Percentiles rank a stretch among this genome's conserved stretches.
Conservation (phyloP, 2,888 invertebrate genomes). For the Lymantria monacha region DNA sequence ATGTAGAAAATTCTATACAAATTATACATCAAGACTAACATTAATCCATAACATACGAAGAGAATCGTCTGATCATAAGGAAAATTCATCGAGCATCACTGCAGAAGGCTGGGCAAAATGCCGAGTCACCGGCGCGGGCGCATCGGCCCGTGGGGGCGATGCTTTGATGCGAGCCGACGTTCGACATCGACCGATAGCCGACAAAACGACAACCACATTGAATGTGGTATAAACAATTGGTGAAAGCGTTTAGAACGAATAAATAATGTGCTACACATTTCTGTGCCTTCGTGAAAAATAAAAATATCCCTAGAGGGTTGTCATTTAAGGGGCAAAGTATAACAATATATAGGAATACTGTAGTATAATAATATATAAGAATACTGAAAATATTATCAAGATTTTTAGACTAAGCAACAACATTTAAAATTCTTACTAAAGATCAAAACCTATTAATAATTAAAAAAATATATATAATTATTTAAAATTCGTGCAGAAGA, state of each 20-base stretch:
- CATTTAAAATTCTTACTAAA: no score
- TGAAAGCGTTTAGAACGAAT: slow-evolving; percentile 32
- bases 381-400: no score
- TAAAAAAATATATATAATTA: no score
- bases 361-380: no score
- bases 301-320: no score
- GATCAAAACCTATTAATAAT: no score
- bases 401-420: no score
- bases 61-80: slow-evolving; percentile 51
- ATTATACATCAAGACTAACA: slow-evolving; percentile 15
- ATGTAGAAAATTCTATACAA: slow-evolving; percentile 27
- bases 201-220: slow-evolving; percentile 69
- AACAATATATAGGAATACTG: no score
- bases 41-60: slow-evolving; percentile 22
- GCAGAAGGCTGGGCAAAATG: slow-evolving; percentile 54
- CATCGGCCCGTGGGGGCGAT: slow-evolving; percentile 54
- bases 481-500: no score
- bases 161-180: slow-evolving; percentile 78
- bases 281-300: no score
- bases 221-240: slow-evolving; percentile 38
- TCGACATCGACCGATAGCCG: slow-evolving; percentile 75
- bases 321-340: no score
- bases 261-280: background rate
- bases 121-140: slow-evolving; percentile 73
- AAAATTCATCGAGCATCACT: slow-evolving; percentile 56